A percentile compares a stretch with the other conserved stretches of the same genome.
phyloP scores from a whole-genome alignment of 2,797 vertebrate species.

The Syndactyla subalaris region DNA sequence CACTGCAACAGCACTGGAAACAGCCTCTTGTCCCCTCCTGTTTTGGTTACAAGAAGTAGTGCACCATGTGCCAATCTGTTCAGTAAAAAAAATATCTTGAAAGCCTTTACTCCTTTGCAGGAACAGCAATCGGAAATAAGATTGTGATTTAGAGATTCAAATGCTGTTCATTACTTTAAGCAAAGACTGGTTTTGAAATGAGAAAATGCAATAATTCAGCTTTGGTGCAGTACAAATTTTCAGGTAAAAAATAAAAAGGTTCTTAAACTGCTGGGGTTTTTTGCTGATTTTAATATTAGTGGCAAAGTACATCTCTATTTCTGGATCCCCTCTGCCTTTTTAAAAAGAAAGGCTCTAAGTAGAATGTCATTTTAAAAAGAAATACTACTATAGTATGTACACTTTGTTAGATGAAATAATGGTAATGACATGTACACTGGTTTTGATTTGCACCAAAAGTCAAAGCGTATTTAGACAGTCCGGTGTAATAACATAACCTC shows the following conservation, averaged over 20 bases:
- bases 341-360: not conserved
- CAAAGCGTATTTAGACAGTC: not conserved
- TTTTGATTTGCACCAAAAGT: not conserved
- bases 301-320: not conserved
- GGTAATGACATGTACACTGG: not conserved
- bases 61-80: not conserved
- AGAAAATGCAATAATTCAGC: not conserved
- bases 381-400: not conserved
- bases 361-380: not conserved
- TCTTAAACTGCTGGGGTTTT: not conserved
- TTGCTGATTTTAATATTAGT: not conserved
- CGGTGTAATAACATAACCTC: not conserved
- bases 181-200: slow-evolving; percentile 6
- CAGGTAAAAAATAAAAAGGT: not conserved
- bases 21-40: rapidly evolving
- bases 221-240: not conserved
- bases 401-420: not conserved
- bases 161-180: slow-evolving; percentile 23
- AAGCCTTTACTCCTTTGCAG: slow-evolving; percentile 27
- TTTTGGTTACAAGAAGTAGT: not conserved
- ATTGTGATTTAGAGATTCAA: slow-evolving; percentile 28
- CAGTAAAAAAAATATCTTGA: not conserved
- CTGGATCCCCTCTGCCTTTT: not conserved
- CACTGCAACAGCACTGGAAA: not conserved
- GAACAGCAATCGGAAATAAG: slow-evolving; percentile 2